Evolutionary conservation across 2,888 invertebrate genomes (phyloP).

Genomic region (Monochamus alternatus): DNA sequence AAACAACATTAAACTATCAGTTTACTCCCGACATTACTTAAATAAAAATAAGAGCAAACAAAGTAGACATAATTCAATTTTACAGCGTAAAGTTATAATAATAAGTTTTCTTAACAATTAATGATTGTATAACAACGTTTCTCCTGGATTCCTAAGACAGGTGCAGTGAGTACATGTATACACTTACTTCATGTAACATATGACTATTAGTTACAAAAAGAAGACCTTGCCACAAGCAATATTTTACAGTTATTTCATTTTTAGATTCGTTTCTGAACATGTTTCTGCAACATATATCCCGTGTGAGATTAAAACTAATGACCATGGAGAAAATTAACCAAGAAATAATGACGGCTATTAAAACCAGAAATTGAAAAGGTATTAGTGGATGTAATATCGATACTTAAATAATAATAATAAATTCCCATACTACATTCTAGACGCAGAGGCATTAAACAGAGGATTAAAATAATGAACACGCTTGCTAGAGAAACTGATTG

Average conservation of each 20-base stretch:
- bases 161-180: too few species aligned
- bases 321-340: slow-evolving; percentile 26
- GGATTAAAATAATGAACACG: slow-evolving; percentile 29
- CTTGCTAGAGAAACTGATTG: neutral
- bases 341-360: slow-evolving; percentile 30
- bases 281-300: slow-evolving; percentile 13
- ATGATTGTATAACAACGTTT: too few species aligned
- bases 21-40: too few species aligned
- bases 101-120: too few species aligned
- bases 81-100: too few species aligned
- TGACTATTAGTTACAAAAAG: neutral
- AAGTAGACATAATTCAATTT: too few species aligned
- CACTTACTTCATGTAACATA: too few species aligned
- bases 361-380: slow-evolving; percentile 31
- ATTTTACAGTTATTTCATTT: slow-evolving; percentile 6
- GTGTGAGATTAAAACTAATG: slow-evolving; percentile 17
- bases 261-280: slow-evolving; percentile 16
- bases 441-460: slow-evolving; percentile 14
- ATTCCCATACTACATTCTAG: slow-evolving; percentile 25
- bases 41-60: too few species aligned
- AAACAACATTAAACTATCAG: too few species aligned
- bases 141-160: too few species aligned
- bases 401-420: slow-evolving; percentile 34
- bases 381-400: slow-evolving; percentile 32
- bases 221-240: slow-evolving; percentile 4